These are phyloP conservation scores for Tortricodes alternella DNA, from an alignment of 2,888 invertebrate species.

Conservation along the genomic window DNA sequence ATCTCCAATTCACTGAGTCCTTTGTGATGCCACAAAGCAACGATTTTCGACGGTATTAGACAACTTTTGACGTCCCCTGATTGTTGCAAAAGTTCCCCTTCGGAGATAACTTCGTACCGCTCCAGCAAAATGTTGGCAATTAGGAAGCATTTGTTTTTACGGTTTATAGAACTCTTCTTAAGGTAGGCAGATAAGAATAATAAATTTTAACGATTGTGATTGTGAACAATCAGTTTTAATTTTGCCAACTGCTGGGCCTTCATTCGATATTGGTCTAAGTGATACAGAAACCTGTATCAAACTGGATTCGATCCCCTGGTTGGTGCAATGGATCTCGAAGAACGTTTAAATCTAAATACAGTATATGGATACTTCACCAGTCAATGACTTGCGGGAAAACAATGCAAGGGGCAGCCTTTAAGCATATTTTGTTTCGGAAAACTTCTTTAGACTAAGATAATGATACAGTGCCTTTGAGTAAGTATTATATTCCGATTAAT, in stretches of 20 bases:
- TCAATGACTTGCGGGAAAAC: too few relatives aligned
- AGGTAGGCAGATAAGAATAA: conserved; percentile 6
- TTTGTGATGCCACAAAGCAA: conserved; percentile 56
- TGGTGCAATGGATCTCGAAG: too few relatives aligned
- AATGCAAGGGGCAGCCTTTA: too few relatives aligned
- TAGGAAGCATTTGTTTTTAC: conserved; percentile 34
- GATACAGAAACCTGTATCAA: not conserved
- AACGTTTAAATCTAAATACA: too few relatives aligned
- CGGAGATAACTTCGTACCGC: conserved; percentile 35
- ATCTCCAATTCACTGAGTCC: conserved; percentile 39
- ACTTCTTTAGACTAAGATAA: too few relatives aligned
- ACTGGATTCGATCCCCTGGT: not conserved
- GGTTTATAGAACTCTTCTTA: conserved; percentile 14
- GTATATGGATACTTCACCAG: too few relatives aligned
- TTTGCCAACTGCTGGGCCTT: too few relatives aligned
- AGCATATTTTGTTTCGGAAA: too few relatives aligned
- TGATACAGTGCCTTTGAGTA: too few relatives aligned
- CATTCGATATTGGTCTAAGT: not conserved
- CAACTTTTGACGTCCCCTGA: conserved; percentile 61
- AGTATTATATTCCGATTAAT: too few relatives aligned
- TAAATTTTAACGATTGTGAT: conserved; percentile 5
- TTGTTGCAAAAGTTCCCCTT: conserved; percentile 47
- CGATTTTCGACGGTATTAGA: conserved; percentile 56
- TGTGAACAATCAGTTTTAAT: not conserved
- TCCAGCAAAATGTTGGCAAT: conserved; percentile 37